Evolutionary conservation across 2,888 invertebrate species (phyloP).

Genomic region (Sphinx pinastri): DNA sequence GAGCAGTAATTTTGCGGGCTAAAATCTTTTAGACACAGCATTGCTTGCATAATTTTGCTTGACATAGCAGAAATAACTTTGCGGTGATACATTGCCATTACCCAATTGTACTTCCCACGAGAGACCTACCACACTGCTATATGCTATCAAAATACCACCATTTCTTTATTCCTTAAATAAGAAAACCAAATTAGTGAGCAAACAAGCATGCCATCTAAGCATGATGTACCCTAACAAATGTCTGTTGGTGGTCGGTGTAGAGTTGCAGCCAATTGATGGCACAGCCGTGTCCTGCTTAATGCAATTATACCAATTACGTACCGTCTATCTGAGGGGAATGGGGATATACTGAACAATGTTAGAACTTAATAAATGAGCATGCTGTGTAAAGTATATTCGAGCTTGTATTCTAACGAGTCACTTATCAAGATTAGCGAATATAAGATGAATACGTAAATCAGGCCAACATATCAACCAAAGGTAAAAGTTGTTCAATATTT

Average conservation of each 20-base stretch:
- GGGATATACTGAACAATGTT: not conserved
- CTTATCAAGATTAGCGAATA: too few species aligned
- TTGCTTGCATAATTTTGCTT: too few species aligned
- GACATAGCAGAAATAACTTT: too few species aligned
- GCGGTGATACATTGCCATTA: too few species aligned
- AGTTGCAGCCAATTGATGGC: slow-evolving; percentile 26
- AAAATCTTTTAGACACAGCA: too few species aligned
- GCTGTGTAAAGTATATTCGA: too few species aligned
- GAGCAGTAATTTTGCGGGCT: too few species aligned
- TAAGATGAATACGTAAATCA: not conserved
- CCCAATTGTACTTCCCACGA: too few species aligned
- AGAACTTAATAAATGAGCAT: not conserved
- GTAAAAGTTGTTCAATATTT: too few species aligned
- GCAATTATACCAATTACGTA: slow-evolving; percentile 39
- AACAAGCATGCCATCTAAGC: not conserved
- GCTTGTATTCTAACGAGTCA: too few species aligned
- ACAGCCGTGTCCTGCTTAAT: slow-evolving; percentile 33
- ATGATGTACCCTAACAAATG: not conserved
- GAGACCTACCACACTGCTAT: not conserved
- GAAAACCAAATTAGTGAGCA: too few species aligned
- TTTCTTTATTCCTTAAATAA: not conserved
- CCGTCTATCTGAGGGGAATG: not conserved
- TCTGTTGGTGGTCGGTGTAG: slow-evolving; percentile 44
- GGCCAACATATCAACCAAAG: not conserved
- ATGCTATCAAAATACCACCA: not conserved